These are phyloP conservation scores for Clangula hyemalis DNA, from an alignment of 2,797 vertebrate genomes.

Conservation along the genomic window DNA sequence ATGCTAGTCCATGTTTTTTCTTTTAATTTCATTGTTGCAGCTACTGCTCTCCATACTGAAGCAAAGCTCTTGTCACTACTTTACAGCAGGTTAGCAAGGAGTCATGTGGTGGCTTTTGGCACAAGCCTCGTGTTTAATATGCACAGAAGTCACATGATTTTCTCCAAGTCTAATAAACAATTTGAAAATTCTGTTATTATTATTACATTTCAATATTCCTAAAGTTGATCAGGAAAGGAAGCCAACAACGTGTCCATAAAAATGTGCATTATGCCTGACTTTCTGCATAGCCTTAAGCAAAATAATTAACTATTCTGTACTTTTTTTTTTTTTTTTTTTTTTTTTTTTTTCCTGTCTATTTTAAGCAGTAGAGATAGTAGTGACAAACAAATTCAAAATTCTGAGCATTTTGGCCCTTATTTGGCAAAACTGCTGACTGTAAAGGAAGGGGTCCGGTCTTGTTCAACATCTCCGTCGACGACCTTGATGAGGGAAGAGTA, in stretches of 20 bases:
- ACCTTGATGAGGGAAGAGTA: too few relatives aligned
- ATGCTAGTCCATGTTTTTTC: neutral
- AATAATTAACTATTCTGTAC: neutral
- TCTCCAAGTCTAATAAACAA: neutral
- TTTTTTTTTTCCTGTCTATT: neutral
- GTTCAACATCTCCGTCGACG: too few relatives aligned
- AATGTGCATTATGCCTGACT: neutral
- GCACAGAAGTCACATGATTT: neutral
- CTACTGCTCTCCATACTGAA: neutral
- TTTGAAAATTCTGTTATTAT: neutral
- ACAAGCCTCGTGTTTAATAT: neutral
- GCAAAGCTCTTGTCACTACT: neutral
- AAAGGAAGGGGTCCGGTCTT: neutral
- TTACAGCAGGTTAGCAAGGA: neutral
- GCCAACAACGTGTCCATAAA: neutral
- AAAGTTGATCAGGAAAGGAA: neutral
- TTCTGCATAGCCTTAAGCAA: neutral
- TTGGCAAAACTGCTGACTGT: neutral
- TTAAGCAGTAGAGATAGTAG: neutral
- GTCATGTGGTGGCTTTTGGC: neutral
- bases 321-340: neutral
- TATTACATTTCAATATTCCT: constrained; percentile 9
- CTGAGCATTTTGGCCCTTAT: neutral
- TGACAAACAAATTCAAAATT: neutral
- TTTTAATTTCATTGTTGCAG: neutral